phyloP scores from a whole-genome alignment of 2,797 vertebrate genomes.

The Meriones psammophilus region DNA sequence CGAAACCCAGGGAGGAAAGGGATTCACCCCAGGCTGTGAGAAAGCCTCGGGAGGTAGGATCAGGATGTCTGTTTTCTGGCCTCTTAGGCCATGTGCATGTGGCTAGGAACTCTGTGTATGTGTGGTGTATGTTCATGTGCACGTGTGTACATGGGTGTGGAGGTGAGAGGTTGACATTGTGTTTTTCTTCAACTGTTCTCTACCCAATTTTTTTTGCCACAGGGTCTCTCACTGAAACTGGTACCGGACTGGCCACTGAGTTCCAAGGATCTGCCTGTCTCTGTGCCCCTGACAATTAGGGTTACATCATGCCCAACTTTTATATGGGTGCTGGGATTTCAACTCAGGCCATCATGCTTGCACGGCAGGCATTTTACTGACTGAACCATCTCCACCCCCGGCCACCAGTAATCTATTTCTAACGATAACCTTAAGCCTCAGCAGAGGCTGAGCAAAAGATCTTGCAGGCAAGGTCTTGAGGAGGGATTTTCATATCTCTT shows the following conservation, averaged over 20 bases:
- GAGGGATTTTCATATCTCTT: not conserved
- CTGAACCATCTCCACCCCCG: not conserved
- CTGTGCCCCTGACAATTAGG: not conserved
- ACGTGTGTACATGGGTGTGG: not conserved
- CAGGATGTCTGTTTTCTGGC: not conserved
- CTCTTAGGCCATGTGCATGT: rapidly evolving
- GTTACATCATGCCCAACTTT: not conserved
- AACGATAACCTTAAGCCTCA: not conserved
- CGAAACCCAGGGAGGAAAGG: not conserved
- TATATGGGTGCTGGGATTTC: not conserved
- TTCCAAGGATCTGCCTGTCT: not conserved
- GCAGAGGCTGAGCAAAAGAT: not conserved
- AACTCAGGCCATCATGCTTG: not conserved
- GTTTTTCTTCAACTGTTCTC: not conserved
- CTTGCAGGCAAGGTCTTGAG: not conserved
- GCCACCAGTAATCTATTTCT: not conserved
- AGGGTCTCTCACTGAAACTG: not conserved
- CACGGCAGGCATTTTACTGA: not conserved
- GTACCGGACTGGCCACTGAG: too few species aligned
- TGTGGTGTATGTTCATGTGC: not conserved
- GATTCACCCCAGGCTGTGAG: not conserved
- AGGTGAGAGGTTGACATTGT: not conserved
- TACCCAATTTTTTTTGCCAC: not conserved
- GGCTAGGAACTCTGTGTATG: not conserved
- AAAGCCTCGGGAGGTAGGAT: not conserved